Evolutionary conservation across 2,888 invertebrate genomes (phyloP).

Genomic region (Oscheius onirici): DNA sequence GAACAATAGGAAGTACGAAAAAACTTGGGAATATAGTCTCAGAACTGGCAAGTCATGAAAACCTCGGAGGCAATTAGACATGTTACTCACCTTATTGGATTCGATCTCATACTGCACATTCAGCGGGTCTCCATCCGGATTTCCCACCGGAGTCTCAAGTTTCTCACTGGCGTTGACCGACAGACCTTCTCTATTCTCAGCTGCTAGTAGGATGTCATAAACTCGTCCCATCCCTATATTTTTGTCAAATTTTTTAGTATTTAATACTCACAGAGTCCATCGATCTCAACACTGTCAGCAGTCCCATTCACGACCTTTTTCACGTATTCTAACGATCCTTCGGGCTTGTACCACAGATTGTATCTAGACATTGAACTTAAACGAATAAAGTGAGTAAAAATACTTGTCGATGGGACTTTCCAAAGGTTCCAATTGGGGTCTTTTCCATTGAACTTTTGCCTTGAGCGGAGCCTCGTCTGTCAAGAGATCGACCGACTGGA

Average conservation of each 20-base stretch:
- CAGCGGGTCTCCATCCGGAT: constrained; percentile 67
- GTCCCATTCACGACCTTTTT: constrained; percentile 46
- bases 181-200: constrained; percentile 90
- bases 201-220: constrained; percentile 96
- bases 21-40: too few relatives aligned
- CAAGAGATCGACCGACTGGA: constrained; percentile 78
- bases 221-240: constrained; percentile 65
- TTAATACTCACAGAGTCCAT: constrained; percentile 53
- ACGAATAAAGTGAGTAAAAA: too few relatives aligned
- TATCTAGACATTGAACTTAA: constrained; percentile 28
- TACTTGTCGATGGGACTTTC: constrained; percentile 84
- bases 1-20: too few relatives aligned
- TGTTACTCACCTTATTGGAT: constrained; percentile 56
- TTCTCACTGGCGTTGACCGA: constrained; percentile 92
- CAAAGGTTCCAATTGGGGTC: constrained; percentile 83
- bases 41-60: too few relatives aligned
- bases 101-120: constrained; percentile 68
- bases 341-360: constrained; percentile 51
- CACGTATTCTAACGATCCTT: constrained; percentile 40
- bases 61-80: neutral
- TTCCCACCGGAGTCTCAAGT: constrained; percentile 90
- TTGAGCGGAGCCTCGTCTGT: constrained; percentile 86
- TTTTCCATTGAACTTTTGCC: constrained; percentile 90
- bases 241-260: neutral
- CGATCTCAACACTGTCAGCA: constrained; percentile 42